Conservation (phyloP, 2,113 vertebrate species). For the Centropus unirufus region DNA sequence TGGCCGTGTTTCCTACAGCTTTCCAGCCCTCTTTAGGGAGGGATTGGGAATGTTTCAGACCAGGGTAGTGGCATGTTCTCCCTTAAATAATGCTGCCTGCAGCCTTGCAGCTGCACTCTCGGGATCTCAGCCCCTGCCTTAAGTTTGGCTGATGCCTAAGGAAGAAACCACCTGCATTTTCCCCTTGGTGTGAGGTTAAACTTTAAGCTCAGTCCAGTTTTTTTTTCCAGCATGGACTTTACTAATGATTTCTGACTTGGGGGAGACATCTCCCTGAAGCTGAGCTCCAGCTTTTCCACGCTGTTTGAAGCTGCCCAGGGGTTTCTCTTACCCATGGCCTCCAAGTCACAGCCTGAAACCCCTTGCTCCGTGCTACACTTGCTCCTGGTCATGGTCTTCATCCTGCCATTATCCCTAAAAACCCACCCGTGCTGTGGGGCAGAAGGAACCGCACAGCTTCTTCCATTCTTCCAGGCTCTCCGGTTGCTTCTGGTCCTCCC, state of each 20-base stretch:
- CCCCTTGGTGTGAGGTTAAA: neutral
- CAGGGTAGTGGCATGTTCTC: neutral
- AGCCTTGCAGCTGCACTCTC: neutral
- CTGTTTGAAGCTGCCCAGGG: neutral
- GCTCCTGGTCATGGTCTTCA: neutral
- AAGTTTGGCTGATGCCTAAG: neutral
- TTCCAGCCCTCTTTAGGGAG: neutral
- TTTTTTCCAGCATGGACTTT: fast-evolving
- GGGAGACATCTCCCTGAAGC: neutral
- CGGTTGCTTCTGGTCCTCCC: neutral
- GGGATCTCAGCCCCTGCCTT: neutral
- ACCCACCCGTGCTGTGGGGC: fast-evolving
- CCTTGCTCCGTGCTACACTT: fast-evolving
- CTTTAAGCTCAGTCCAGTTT: neutral
- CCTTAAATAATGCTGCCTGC: neutral
- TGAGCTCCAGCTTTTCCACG: neutral
- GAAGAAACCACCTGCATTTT: neutral
- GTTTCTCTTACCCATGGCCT: neutral
- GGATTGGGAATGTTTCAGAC: neutral
- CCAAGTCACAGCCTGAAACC: neutral
- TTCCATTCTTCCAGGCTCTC: neutral
- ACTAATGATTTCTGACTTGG: neutral
- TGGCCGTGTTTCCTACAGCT: neutral
- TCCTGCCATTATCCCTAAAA: too few relatives aligned
- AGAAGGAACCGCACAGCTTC: neutral